Percentiles rank a stretch among this genome's conserved stretches.
Conservation (phyloP, 2,113 vertebrate genomes). For the Excalfactoria chinensis region DNA sequence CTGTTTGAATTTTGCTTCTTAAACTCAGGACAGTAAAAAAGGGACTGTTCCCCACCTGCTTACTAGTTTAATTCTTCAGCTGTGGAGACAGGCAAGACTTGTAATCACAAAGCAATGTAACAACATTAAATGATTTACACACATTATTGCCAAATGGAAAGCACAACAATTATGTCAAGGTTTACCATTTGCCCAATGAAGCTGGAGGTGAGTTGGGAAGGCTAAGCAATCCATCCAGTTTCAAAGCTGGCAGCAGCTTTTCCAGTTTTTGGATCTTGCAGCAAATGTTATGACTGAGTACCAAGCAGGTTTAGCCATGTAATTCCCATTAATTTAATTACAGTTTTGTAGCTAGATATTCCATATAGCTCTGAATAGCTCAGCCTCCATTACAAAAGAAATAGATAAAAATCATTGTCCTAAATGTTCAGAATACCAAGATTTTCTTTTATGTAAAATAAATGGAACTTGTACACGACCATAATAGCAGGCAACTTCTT, state of each 20-base stretch:
- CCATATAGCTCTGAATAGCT: background rate
- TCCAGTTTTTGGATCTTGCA: conserved; percentile 4
- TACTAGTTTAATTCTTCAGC: background rate
- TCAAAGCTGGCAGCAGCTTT: conserved; percentile 3
- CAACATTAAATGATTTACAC: background rate
- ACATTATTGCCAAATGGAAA: conserved; percentile 23
- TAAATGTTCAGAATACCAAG: background rate
- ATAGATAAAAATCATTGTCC: background rate
- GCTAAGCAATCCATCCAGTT: background rate
- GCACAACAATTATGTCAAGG: conserved; percentile 29
- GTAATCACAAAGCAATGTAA: background rate
- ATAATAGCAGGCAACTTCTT: background rate
- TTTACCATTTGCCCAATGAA: conserved; percentile 4
- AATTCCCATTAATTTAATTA: background rate
- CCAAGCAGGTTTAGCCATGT: background rate
- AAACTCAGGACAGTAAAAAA: background rate
- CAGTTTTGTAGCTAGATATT: background rate
- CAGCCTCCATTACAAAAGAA: background rate
- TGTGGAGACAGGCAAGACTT: background rate
- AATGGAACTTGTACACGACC: background rate
- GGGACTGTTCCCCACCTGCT: background rate
- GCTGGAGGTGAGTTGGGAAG: background rate
- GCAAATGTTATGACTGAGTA: background rate
- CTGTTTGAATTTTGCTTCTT: background rate
- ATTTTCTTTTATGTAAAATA: background rate